Evolutionary conservation across 2,888 invertebrate species (phyloP).

Genomic region (Patella ulyssiponensis): DNA sequence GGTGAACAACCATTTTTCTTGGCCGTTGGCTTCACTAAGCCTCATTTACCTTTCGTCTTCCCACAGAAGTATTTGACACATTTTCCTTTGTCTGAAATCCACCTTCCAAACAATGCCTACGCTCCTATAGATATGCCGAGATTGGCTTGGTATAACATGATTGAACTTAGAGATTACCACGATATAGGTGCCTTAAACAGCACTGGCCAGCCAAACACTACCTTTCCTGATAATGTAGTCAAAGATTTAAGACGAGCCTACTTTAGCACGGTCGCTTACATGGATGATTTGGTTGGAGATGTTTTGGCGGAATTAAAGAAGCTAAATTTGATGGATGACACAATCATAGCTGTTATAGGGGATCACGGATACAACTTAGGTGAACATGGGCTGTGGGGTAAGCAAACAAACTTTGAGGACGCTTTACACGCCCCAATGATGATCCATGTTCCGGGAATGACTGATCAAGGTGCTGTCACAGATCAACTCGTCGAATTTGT

Average conservation of each 20-base stretch:
- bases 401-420: slow-evolving; percentile 54
- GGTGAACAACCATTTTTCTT: slow-evolving; percentile 43
- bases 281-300: slow-evolving; percentile 43
- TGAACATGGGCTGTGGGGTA: slow-evolving; percentile 46
- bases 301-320: slow-evolving; percentile 40
- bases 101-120: slow-evolving; percentile 17
- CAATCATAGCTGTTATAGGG: slow-evolving; percentile 43
- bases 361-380: slow-evolving; percentile 50
- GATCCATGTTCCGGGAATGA: slow-evolving; percentile 43
- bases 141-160: slow-evolving; percentile 13
- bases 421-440: slow-evolving; percentile 55
- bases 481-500: slow-evolving; percentile 46
- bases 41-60: slow-evolving; percentile 45
- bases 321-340: slow-evolving; percentile 36
- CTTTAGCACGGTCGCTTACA: slow-evolving; percentile 27
- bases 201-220: slow-evolving; percentile 28
- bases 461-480: slow-evolving; percentile 35
- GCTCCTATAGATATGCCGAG: slow-evolving; percentile 17
- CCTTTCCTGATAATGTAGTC: slow-evolving; percentile 31
- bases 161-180: slow-evolving; percentile 17
- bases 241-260: slow-evolving; percentile 32
- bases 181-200: slow-evolving; percentile 30
- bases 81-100: slow-evolving; percentile 1
- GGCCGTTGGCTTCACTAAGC: slow-evolving; percentile 46
- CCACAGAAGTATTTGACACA: slow-evolving; percentile 32